Base-by-base conservation (phyloP, 2,888 invertebrate species). In the Drosophila borborema region DNA sequence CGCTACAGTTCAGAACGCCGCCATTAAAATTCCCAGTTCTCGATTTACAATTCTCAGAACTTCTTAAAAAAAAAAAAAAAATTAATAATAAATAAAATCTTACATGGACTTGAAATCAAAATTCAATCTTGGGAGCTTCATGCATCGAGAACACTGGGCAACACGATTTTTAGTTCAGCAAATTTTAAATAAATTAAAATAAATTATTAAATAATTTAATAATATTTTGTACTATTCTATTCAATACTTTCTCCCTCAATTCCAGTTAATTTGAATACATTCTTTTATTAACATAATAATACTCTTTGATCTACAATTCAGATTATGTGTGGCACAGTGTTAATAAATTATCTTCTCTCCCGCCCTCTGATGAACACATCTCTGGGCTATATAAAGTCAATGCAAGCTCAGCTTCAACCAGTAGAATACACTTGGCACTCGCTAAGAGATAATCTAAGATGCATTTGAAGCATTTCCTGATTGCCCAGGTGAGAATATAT, bases 311-410 rank as follows among this genome's bases (percentile, higher is more conserved):
- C 0, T 9, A 48, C 9, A 28, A 31, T n/a, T 49, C 10, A 55
- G 8, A 20, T 8, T 58, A 10, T 20, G 1, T 46, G 58, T 8
- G 23, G 45, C 34, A 5, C 31, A 60, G 40, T 60, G 60, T 16
- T 2, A 62, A 51, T 69, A n/a, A 45, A 59, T 67, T 72, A 60
- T 55, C 49, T 64, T 64, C 16, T 41, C 3, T 41, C 5, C n/a
- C 41, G n/a, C 23, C 34, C 55, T 55, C 65, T 73, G 73, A 64
- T 60, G 58, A 76, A 48, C 69, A 62, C 64, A 8, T 40, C 68
- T 63, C 8, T 72, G 61, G 23, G 31, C 73, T 87, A 87, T 85
- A 85, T 60, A 65, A 85, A 81, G 45, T 48, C 41, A 16, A 43
- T 12, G 34, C 59, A 45, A 34, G 20, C 51, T 54, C 20, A 53